These are phyloP conservation scores for Drosophila miranda DNA, from an alignment of 1,140 invertebrate species.

Conservation along the genomic window DNA sequence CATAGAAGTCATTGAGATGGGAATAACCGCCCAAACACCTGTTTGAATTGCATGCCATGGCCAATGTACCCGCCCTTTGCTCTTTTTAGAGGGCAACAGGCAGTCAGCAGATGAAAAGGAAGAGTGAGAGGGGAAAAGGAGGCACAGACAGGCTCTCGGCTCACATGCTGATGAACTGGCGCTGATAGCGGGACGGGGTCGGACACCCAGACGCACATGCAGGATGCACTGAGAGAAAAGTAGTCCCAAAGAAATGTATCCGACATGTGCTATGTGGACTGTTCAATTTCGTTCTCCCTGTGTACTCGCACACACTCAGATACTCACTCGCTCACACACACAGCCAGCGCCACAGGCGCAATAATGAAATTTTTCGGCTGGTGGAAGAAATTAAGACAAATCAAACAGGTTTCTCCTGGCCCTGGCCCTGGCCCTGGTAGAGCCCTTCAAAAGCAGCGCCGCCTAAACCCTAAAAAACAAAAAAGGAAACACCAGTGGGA, in stretches of 20 bases:
- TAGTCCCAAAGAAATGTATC: too few relatives aligned
- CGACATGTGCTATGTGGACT: too few relatives aligned
- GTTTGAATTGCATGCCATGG: too few relatives aligned
- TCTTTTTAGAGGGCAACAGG: constrained; percentile 6
- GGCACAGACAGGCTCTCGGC: constrained; percentile 33
- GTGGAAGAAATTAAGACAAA: constrained; percentile 75
- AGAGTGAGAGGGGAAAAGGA: constrained; percentile 4
- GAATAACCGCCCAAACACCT: too few relatives aligned
- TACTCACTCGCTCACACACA: neutral
- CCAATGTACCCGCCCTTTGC: too few relatives aligned
- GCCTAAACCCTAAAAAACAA: neutral
- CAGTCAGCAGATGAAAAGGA: neutral
- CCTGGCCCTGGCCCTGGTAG: constrained; percentile 7
- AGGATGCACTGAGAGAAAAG: neutral
- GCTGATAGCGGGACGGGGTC: constrained; percentile 32
- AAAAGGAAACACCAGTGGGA: constrained; percentile 5
- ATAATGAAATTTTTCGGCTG: constrained; percentile 37
- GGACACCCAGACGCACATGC: constrained; percentile 9
- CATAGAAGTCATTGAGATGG: neutral
- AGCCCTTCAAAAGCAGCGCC: constrained; percentile 46
- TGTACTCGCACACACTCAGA: constrained; percentile 10
- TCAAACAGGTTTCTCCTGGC: constrained; percentile 64
- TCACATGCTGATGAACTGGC: constrained; percentile 56
- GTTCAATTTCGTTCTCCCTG: neutral
- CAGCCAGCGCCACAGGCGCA: constrained; percentile 24